A percentile compares a stretch with the other conserved stretches of the same genome.
Evolutionary conservation across 2,888 invertebrate species (phyloP).

Genomic region (Brachypterus glaber): DNA sequence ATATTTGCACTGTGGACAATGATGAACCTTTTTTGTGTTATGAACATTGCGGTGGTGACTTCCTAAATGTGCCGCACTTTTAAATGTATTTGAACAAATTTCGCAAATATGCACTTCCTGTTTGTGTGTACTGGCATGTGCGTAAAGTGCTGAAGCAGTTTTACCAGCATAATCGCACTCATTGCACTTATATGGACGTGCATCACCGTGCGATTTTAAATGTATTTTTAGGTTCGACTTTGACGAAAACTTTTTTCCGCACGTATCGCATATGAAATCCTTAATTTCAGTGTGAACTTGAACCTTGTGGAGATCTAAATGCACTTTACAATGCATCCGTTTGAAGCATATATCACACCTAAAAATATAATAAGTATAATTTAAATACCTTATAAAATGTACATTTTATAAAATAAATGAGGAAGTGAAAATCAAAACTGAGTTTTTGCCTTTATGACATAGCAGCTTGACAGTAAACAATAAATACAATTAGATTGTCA

Average conservation of each 20-base stretch:
- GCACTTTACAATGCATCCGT: too few species aligned
- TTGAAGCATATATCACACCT: too few species aligned
- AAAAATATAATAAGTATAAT: too few species aligned
- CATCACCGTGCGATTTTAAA: conserved; percentile 28
- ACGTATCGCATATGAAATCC: conserved; percentile 29
- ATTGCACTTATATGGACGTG: conserved; percentile 27
- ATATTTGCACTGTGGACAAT: too few species aligned
- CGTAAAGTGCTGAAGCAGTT: conserved; percentile 30
- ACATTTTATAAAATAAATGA: too few species aligned
- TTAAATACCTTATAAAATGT: too few species aligned
- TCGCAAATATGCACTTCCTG: conserved; percentile 28
- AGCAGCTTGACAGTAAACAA: too few species aligned
- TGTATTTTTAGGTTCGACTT: conserved; percentile 27
- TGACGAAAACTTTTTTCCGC: conserved; percentile 29
- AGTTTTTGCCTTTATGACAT: too few species aligned
- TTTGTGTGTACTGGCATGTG: conserved; percentile 30
- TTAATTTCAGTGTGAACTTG: conserved; percentile 30
- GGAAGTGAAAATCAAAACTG: too few species aligned
- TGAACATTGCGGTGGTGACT: conserved; percentile 29
- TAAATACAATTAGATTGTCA: too few species aligned
- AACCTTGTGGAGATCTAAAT: too few species aligned
- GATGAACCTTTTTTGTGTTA: too few species aligned
- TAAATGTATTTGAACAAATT: conserved; percentile 30
- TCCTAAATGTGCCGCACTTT: conserved; percentile 27
- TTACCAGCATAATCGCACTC: conserved; percentile 28